Evolutionary conservation across 2,888 invertebrate species (phyloP).

Genomic region (Oscheius sp.): DNA sequence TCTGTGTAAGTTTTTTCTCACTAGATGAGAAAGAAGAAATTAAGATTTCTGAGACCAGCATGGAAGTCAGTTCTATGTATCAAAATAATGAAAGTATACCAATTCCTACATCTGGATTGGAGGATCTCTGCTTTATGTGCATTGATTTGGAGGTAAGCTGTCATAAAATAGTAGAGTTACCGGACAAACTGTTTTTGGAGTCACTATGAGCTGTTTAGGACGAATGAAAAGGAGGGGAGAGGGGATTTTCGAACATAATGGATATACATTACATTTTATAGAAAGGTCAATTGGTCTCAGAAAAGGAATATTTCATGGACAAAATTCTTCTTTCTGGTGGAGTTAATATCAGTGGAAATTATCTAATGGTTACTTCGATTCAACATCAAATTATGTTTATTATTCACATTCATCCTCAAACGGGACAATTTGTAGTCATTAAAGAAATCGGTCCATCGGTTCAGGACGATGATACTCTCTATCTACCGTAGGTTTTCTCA

Average conservation of each 20-base stretch:
- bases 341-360: conserved; percentile 9
- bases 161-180: neutral
- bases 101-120: no score
- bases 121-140: conserved; percentile 15
- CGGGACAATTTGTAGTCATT: conserved; percentile 83
- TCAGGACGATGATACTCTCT: conserved; percentile 86
- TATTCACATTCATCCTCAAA: conserved; percentile 31
- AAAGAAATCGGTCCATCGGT: conserved; percentile 84
- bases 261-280: conserved; percentile 5
- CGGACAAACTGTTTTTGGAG: no score
- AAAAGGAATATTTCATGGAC: conserved; percentile 10
- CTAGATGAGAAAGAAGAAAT: no score
- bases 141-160: conserved; percentile 24
- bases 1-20: no score
- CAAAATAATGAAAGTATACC: no score
- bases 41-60: no score
- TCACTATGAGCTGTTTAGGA: no score
- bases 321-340: conserved; percentile 8
- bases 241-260: no score
- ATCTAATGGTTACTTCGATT: conserved; percentile 23
- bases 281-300: conserved; percentile 6
- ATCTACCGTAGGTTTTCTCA: conserved; percentile 3
- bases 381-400: conserved; percentile 31
- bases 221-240: no score
- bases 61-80: no score